A percentile compares a stretch with the other conserved stretches of the same genome.
Evolutionary conservation across 2,888 invertebrate genomes (phyloP).

Genomic region (Heliothis peltigera): DNA sequence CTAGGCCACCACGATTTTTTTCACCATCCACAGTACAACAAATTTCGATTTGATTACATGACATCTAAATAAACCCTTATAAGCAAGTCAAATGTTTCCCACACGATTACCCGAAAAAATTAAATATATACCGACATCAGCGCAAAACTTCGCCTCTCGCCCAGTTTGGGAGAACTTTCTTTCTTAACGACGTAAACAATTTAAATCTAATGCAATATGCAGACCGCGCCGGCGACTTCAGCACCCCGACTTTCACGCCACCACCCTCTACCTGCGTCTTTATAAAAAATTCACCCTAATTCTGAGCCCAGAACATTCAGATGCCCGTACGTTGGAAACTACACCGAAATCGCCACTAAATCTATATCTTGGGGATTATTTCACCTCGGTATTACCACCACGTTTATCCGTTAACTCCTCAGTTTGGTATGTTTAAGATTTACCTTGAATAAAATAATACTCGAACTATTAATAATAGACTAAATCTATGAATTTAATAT

Average conservation of each 20-base stretch:
- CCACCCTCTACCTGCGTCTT: conserved; percentile 74
- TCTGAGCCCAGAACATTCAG: conserved; percentile 67
- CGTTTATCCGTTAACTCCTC: conserved; percentile 35
- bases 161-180: conserved; percentile 81
- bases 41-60: background rate
- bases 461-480: background rate
- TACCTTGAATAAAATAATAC: conserved; percentile 28
- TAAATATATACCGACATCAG: conserved; percentile 70
- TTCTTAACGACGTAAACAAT: conserved; percentile 89
- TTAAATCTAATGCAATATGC: conserved; percentile 89
- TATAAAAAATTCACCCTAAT: conserved; percentile 85
- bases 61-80: conserved; percentile 16
- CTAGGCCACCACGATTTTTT: too few relatives aligned
- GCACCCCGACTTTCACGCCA: conserved; percentile 63
- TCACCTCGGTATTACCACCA: conserved; percentile 52
- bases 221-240: conserved; percentile 77
- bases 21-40: background rate
- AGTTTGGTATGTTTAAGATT: too few relatives aligned
- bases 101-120: conserved; percentile 70
- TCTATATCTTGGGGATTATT: conserved; percentile 59
- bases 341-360: conserved; percentile 63
- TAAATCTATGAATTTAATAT: too few relatives aligned
- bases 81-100: conserved; percentile 56
- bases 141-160: conserved; percentile 72
- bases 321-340: conserved; percentile 65